Base-by-base conservation (phyloP, 2,797 vertebrate species). In the Enteromius fasciolatus region DNA sequence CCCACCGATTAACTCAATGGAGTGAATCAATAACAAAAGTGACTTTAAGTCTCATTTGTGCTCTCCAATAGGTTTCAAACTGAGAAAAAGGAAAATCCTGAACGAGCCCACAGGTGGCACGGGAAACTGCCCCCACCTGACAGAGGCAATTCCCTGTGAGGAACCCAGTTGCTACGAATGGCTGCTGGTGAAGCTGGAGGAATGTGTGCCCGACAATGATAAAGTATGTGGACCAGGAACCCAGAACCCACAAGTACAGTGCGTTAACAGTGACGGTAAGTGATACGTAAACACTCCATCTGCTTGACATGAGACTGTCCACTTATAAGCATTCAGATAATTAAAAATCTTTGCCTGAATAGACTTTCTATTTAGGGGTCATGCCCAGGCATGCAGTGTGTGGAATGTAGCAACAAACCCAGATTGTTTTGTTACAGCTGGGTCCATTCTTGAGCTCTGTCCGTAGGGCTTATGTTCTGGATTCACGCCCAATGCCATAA, bases 101-200 rank as follows among this genome's bases (percentile, higher is more conserved):
- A 99, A 95, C 39, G 97, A 98, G 85, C 97, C 97, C 2, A 96
- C 95, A 0, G 97, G 96, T 14, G 94, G 93, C 4, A 95, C 94
- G 0, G 96, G 97, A 57, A 98, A 92, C 91, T 99, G 98, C 85
- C 97, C 97, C 64, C 97, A 98, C 88, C 93, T 98, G 77, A 91
- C 96, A 78, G 98, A 99, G 93, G 97, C 97, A 28, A 97, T 99
- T 84, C 98, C 97, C 0, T 99, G 98, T 84, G 98, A 99, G 39
- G 97, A 99, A 18, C 97, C 98, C 5, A 95, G 96, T 80, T 99
- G 98, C 91, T 98, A 95, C 0, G 96, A 97, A 36, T 99, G 98
- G 98, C 95, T 96, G 76, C 92, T 98, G 68, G 87, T 92, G 4
- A 93, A 90, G 66, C 92, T 99, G 50, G 96, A 97, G 68, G 94